Evolutionary conservation across 2,113 vertebrate genomes (phyloP).

Genomic region (Gyps fulvus): DNA sequence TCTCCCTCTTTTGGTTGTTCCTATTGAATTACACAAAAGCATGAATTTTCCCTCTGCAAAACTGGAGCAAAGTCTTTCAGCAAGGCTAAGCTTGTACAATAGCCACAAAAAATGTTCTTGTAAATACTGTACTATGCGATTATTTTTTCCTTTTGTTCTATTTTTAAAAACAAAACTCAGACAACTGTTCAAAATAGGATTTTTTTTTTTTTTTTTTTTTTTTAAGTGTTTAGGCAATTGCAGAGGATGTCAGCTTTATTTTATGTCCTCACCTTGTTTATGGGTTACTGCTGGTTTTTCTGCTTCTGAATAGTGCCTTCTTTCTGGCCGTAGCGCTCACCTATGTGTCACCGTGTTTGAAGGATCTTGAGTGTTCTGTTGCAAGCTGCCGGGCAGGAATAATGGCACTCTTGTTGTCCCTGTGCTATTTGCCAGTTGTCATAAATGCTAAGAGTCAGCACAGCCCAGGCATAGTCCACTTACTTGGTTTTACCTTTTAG

Average conservation of each 20-base stretch:
- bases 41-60: not conserved
- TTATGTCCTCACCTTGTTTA: not conserved
- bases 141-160: not conserved
- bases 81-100: not conserved
- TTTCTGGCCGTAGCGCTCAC: not conserved
- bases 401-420: not conserved
- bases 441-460: not conserved
- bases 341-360: rapidly evolving
- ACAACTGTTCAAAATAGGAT: not conserved
- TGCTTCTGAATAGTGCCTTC: not conserved
- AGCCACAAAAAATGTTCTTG: not conserved
- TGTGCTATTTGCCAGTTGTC: not conserved
- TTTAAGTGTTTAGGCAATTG: not conserved
- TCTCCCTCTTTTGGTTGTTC: not conserved
- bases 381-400: not conserved
- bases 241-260: not conserved
- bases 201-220: not conserved
- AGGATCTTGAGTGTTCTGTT: not conserved
- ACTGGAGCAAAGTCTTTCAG: not conserved
- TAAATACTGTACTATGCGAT: rapidly evolving
- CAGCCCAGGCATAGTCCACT: not conserved
- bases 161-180: not conserved
- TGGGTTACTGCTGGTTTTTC: not conserved
- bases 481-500: not conserved
- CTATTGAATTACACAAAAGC: not conserved